Evolutionary conservation across 2,113 vertebrate species (phyloP).

Genomic region (Lophotis ruficrista): DNA sequence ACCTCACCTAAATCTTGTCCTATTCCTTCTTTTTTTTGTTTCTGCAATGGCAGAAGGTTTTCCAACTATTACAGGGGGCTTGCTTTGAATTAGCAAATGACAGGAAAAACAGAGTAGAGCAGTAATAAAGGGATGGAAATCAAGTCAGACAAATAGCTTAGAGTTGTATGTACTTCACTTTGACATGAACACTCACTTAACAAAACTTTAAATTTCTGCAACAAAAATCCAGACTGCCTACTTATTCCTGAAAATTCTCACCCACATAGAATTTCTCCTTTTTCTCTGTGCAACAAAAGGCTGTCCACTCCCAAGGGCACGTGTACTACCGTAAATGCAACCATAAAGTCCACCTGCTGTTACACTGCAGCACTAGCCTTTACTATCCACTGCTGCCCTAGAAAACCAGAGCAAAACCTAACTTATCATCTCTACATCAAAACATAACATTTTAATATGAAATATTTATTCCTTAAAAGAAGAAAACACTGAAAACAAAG

Average conservation of each 20-base stretch:
- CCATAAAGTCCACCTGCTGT: background rate
- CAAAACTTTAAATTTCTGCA: background rate
- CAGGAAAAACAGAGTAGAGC: background rate
- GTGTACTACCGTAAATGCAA: background rate
- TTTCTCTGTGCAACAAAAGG: background rate
- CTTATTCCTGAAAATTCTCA: background rate
- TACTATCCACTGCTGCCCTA: background rate
- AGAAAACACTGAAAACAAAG: background rate
- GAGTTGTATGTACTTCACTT: background rate
- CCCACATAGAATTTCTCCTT: background rate
- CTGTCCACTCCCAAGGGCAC: background rate
- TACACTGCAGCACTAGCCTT: background rate
- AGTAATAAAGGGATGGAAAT: background rate
- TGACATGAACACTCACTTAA: background rate
- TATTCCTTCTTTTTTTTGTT: background rate
- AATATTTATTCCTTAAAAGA: background rate
- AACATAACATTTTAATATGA: background rate
- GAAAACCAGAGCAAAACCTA: background rate
- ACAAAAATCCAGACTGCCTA: background rate
- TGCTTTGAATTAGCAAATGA: background rate
- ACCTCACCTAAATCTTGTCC: background rate
- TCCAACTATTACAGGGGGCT: background rate
- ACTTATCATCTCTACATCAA: background rate
- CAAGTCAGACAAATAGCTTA: background rate
- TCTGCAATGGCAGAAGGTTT: background rate